Evolutionary conservation across 2,888 invertebrate species (phyloP).

Genomic region (Cephus nigrinus): DNA sequence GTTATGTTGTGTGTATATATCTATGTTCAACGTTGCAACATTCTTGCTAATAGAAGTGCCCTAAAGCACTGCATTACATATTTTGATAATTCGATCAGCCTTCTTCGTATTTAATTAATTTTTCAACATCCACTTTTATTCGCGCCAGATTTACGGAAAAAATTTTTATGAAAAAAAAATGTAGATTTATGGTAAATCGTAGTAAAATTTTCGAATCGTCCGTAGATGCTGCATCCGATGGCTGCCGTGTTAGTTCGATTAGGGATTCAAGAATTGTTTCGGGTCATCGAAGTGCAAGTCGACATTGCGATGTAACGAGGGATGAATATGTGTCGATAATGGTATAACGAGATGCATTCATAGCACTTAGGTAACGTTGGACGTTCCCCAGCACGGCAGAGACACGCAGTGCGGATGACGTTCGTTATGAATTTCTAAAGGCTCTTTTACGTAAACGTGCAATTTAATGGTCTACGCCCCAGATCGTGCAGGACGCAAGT

Average conservation of each 20-base stretch:
- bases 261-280: background rate
- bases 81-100: too few relatives aligned
- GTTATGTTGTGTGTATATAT: background rate
- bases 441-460: background rate
- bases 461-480: background rate
- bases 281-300: background rate
- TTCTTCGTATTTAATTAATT: too few relatives aligned
- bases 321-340: background rate
- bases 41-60: too few relatives aligned
- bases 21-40: too few relatives aligned
- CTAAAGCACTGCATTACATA: too few relatives aligned
- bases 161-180: background rate
- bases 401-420: background rate
- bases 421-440: background rate
- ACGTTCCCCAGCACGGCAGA: background rate
- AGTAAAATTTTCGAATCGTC: background rate
- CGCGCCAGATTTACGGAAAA: background rate
- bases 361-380: background rate
- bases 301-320: background rate
- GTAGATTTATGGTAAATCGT: background rate
- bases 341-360: background rate
- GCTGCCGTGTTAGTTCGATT: background rate
- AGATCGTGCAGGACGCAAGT: background rate
- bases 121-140: background rate
- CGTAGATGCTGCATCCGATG: background rate